Conservation (phyloP, 2,797 vertebrate species). For the Poecilia velifera region DNA sequence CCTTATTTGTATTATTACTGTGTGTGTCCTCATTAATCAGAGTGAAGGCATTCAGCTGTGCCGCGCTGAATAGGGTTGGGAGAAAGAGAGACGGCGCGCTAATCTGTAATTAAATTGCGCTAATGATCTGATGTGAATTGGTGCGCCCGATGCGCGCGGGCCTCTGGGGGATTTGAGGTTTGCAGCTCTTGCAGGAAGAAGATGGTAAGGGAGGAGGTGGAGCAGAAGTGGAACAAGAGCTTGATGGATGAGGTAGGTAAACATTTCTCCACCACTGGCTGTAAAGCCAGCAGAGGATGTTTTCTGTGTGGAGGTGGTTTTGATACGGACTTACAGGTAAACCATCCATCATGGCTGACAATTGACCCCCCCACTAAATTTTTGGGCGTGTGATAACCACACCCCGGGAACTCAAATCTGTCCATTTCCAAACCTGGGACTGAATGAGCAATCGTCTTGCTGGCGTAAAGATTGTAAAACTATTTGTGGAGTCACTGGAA, state of each 20-base stretch:
- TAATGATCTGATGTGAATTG: slow-evolving; percentile 66
- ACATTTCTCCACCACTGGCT: slow-evolving; percentile 67
- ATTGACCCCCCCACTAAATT: slow-evolving; percentile 57
- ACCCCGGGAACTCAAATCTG: slow-evolving; percentile 44
- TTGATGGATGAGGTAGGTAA: slow-evolving; percentile 79
- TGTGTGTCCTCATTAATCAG: slow-evolving; percentile 79
- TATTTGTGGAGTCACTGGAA: slow-evolving; percentile 1
- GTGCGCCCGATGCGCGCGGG: slow-evolving; percentile 42
- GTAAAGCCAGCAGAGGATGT: slow-evolving; percentile 62
- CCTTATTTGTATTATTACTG: slow-evolving; percentile 77
- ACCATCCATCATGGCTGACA: slow-evolving; percentile 70
- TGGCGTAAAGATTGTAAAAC: slow-evolving; percentile 28
- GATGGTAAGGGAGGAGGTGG: slow-evolving; percentile 30
- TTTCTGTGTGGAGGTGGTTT: slow-evolving; percentile 18
- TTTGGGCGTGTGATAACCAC: slow-evolving; percentile 45
- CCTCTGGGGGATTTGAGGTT: slow-evolving; percentile 34
- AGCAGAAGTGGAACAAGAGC: slow-evolving; percentile 15
- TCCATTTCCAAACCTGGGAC: slow-evolving; percentile 44
- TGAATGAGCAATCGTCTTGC: too few species aligned
- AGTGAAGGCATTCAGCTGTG: slow-evolving; percentile 77
- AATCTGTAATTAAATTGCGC: slow-evolving; percentile 53
- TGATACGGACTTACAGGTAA: slow-evolving; percentile 39
- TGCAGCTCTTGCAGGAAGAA: slow-evolving; percentile 43
- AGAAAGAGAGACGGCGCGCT: slow-evolving; percentile 15
- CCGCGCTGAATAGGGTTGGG: slow-evolving; percentile 28